Base-by-base conservation (phyloP, 2,113 vertebrate species). In the Vidua macroura region DNA sequence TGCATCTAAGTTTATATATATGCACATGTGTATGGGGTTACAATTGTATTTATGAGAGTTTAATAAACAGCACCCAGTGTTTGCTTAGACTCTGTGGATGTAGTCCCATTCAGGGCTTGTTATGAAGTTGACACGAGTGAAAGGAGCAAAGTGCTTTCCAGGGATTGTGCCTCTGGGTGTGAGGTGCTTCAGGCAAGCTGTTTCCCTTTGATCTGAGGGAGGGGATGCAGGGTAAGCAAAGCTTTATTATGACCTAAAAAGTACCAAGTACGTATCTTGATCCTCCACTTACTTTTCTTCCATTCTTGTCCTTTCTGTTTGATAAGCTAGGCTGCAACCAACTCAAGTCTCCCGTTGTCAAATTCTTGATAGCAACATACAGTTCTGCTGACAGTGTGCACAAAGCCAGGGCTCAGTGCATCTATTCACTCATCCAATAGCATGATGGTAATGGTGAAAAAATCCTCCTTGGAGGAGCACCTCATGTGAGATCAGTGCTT, bases 151-250 rank as follows among this genome's bases (percentile, higher is more conserved):
- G 9, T 37, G 11, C 7, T 39, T 88, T 53, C 33, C 0, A 1
- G 19, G 15, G 37, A 2, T 13, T 60, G 49, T 18, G 56, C 33
- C 41, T 58, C 24, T 41, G 55, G 63, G 18, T 37, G 35, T 15
- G n/a, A 7, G 2, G 3, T 28, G 6, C 55, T 81, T 73, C 74
- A 66, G 51, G 28, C 25, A 44, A 66, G 52, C 33, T 14, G 30
- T 33, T 17, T 17, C 63, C 13, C 35, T 55, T 46, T 5, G 6
- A 21, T 22, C 25, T 7, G 13, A 44, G 23, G 28, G 55, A 39
- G 6, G 5, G 5, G 0, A 0, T 31, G 17, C 27, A 51, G 37
- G 37, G 31, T 30, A 66, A 46, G 7, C 1, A 1, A 21, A 33
- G 41, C n/a, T 86, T 90, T 68, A 14, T 68, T 43, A 30, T 1